Percentiles rank a stretch among this genome's conserved stretches.
Evolutionary conservation across 2,888 invertebrate species (phyloP).

Genomic region (Synanthedon vespiformis): DNA sequence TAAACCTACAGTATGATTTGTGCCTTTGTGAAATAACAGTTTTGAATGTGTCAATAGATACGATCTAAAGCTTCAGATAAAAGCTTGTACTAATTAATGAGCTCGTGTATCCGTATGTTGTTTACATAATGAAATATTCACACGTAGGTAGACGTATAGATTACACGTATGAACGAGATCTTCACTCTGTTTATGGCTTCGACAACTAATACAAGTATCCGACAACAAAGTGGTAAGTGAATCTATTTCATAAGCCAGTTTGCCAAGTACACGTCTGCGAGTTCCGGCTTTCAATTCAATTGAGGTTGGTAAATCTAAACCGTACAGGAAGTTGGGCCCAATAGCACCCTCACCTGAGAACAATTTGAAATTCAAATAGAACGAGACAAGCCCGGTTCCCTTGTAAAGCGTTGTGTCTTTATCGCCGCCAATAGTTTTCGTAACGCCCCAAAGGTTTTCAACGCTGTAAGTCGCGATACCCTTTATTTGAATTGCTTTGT

Average conservation of each 20-base stretch:
- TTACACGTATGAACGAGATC: too few relatives aligned
- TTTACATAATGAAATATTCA: too few relatives aligned
- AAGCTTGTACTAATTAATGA: too few relatives aligned
- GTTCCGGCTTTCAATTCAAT: slow-evolving; percentile 47
- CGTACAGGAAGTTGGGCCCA: slow-evolving; percentile 50
- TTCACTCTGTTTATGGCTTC: background rate
- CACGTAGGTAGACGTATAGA: too few relatives aligned
- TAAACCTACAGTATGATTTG: too few relatives aligned
- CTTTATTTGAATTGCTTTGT: background rate
- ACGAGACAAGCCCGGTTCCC: slow-evolving; percentile 42
- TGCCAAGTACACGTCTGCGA: slow-evolving; percentile 20
- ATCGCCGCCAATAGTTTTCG: slow-evolving; percentile 32
- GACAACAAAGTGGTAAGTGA: background rate
- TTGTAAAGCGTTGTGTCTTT: slow-evolving; percentile 44
- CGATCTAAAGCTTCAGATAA: too few relatives aligned
- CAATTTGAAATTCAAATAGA: slow-evolving; percentile 63
- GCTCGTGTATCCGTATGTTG: too few relatives aligned
- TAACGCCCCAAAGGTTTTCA: slow-evolving; percentile 7
- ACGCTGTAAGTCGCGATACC: background rate
- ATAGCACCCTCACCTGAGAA: slow-evolving; percentile 56
- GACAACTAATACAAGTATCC: background rate
- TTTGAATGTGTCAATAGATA: too few relatives aligned
- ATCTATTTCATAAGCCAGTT: background rate
- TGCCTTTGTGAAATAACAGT: too few relatives aligned
- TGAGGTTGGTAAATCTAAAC: slow-evolving; percentile 54